Conservation (phyloP, 2,797 vertebrate genomes). For the Malacoraja senta region DNA sequence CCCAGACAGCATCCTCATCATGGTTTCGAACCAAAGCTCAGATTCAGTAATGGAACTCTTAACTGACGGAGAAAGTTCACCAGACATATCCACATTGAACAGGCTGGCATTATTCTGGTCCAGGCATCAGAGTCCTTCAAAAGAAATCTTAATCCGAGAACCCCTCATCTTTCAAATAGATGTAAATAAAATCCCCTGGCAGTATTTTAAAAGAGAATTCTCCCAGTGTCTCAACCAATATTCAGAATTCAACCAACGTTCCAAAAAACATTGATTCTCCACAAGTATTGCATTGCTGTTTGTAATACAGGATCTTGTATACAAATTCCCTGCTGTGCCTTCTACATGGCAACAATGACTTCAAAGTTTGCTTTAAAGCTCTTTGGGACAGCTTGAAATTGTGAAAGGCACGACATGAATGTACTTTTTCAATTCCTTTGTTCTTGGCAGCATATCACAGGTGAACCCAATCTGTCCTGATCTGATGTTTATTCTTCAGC, state of each 20-base stretch:
- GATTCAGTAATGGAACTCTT: background rate
- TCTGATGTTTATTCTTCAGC: background rate
- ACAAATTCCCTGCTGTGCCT: background rate
- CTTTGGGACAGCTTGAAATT: background rate
- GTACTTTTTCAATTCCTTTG: background rate
- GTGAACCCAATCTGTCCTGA: background rate
- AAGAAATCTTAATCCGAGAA: background rate
- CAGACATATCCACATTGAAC: background rate
- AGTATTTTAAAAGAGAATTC: background rate
- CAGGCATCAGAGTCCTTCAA: background rate
- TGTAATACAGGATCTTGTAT: background rate
- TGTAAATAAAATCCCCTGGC: background rate
- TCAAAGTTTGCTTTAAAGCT: background rate
- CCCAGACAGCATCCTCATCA: background rate
- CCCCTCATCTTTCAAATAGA: background rate
- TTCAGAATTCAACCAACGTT: background rate
- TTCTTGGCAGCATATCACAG: background rate
- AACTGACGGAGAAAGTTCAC: background rate
- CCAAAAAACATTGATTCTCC: background rate
- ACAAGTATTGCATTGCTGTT: background rate
- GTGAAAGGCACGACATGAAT: background rate
- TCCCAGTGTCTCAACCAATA: background rate
- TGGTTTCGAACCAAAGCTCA: background rate
- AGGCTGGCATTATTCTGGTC: background rate
- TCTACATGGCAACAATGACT: no score